Base-by-base conservation (phyloP, 2,888 invertebrate species). In the Pegoplata infirma region DNA sequence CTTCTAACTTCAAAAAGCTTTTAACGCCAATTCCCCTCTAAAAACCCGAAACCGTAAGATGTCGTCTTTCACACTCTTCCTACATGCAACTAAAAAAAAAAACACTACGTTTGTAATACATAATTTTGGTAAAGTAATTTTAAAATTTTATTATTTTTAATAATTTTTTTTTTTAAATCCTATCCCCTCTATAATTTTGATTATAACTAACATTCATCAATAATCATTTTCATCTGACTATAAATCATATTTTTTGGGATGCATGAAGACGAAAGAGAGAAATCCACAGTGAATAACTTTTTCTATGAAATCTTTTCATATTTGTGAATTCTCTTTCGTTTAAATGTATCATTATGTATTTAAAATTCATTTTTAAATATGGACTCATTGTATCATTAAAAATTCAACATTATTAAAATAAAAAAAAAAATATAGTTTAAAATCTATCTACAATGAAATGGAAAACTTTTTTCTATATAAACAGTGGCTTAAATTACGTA, bases 121-220 rank as follows among this genome's bases (percentile, higher is more conserved):
- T 16, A 51, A 46, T 56, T 58, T 78, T 63, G 78, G 78, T 80
- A 80, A 80, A 75, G 72, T 76, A 76, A 76, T 63, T 51, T 23
- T 46, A 10, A 23, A 21, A 53, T 14, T 25, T 19, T 46, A 28
- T 61, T 61, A 23, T 40, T 32, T 61, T n/a, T 47, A n/a, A 21
- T 23, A 23, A 12, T 61, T 19, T 14, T 17, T 23, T 44, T 25
- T 32, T 32, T 32, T 32, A 10, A n/a, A 40, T 40, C n/a, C n/a
- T n/a, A n/a, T n/a, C n/a, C n/a, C n/a, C n/a, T n/a, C n/a, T n/a
- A n/a, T n/a, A n/a, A 40, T 40, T 40, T 40, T n/a, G 2, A 40
- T 40, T n/a, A 14, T n/a, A 40, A 40, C 2, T 40, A 40, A 40
- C n/a, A 40, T 12, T 40, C n/a, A 40, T 40, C n/a, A n/a, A n/a